phyloP scores from a whole-genome alignment of 2,888 invertebrate genomes.

The Keiferia lycopersicella region DNA sequence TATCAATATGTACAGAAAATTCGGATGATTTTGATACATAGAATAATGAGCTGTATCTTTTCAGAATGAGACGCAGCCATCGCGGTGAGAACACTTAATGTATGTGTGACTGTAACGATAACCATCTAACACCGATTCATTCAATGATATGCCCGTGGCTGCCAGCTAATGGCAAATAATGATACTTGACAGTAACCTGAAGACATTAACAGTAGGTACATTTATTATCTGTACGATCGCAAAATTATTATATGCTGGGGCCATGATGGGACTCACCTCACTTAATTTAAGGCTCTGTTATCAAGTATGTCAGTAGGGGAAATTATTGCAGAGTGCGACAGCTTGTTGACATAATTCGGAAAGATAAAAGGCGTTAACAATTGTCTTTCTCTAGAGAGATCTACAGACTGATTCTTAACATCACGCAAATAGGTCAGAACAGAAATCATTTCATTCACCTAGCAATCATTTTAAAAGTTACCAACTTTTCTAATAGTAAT shows the following conservation, averaged over 20 bases:
- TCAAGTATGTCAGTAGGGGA: not conserved
- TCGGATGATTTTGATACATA: not conserved
- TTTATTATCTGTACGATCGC: conserved; percentile 16
- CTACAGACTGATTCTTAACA: too few species aligned
- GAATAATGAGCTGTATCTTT: not conserved
- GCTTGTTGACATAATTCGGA: not conserved
- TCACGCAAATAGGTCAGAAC: too few species aligned
- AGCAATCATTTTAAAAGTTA: too few species aligned
- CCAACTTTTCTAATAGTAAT: not conserved
- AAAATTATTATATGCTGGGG: not conserved
- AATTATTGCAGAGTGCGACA: not conserved
- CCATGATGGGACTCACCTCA: not conserved
- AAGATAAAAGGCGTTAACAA: too few species aligned
- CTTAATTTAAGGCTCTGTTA: not conserved
- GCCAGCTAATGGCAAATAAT: conserved; percentile 33
- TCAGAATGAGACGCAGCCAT: conserved; percentile 18
- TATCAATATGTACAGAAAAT: not conserved
- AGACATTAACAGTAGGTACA: conserved; percentile 35
- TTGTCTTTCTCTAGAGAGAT: too few species aligned
- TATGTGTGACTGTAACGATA: conserved; percentile 27
- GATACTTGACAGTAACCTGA: conserved; percentile 32
- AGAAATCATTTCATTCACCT: too few species aligned
- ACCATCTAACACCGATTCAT: conserved; percentile 35
- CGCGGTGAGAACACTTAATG: conserved; percentile 24
- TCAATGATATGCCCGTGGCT: conserved; percentile 29